Evolutionary conservation across 2,113 vertebrate genomes (phyloP).

Genomic region (Myrmophylax atrothorax): DNA sequence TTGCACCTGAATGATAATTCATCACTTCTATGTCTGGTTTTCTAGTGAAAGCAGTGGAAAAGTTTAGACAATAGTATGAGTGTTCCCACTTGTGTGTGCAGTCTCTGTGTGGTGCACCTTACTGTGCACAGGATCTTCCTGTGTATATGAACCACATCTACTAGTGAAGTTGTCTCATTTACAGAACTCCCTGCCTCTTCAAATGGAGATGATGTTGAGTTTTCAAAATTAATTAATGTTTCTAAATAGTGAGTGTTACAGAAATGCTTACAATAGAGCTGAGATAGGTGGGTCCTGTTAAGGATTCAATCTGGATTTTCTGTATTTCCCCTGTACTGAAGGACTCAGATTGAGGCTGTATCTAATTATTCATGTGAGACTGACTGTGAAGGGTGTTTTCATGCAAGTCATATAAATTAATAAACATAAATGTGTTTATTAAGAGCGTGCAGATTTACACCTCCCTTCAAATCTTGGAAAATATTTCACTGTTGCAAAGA

Average conservation of each 20-base stretch:
- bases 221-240: background rate
- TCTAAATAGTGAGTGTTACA: constrained; percentile 13
- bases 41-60: background rate
- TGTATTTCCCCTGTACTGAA: constrained; percentile 38
- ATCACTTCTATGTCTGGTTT: background rate
- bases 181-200: background rate
- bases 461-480: constrained; percentile 8
- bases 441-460: constrained; percentile 22
- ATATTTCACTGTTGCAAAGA: constrained; percentile 13
- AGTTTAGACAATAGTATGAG: background rate
- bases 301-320: constrained; percentile 58
- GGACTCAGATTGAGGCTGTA: constrained; percentile 47
- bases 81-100: background rate
- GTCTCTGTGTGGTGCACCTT: background rate
- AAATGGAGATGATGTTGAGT: background rate
- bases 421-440: constrained; percentile 46
- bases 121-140: background rate
- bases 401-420: constrained; percentile 58
- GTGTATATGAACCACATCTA: background rate
- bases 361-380: constrained; percentile 60
- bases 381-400: constrained; percentile 68
- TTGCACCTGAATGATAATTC: background rate
- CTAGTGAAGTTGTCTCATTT: background rate
- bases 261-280: constrained; percentile 50
- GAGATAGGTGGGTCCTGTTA: constrained; percentile 39